Evolutionary conservation across 92 coral and sea anemone species (phyloP), one percentile per base, ranked within the genome.

Genomic region (Muricea muricata): DNA sequence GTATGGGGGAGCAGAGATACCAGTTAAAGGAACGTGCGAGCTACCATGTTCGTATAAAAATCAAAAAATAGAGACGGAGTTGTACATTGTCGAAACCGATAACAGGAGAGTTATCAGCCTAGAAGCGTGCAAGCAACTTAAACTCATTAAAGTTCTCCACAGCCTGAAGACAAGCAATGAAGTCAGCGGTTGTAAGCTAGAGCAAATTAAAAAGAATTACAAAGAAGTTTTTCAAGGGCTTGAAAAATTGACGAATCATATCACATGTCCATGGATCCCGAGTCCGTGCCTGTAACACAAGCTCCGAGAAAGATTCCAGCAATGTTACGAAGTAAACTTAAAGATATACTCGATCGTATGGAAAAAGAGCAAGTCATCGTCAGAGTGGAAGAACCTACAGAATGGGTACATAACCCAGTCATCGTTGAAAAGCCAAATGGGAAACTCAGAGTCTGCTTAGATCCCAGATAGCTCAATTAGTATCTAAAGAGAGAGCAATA

Each of bases 391-490:
- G n/a, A n/a, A n/a, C n/a, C n/a, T n/a, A n/a, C n/a, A n/a, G n/a
- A n/a, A n/a, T n/a, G n/a, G n/a, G n/a, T n/a, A n/a, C n/a, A n/a
- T n/a, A n/a, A n/a, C n/a, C n/a, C n/a, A n/a, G n/a, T n/a, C n/a
- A n/a, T n/a, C n/a, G n/a, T n/a, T n/a, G n/a, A n/a, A n/a, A n/a
- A n/a, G n/a, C n/a, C n/a, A n/a, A n/a, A n/a, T n/a, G n/a, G n/a
- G n/a, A n/a, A n/a, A n/a, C n/a, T n/a, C n/a, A n/a, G n/a, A 57
- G 58, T 76, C 5, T 76, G 82, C 42, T 28, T 76, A 13, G 82
- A 76, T 24, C 45, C 68, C 0, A 52, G 39, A 18, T 67, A 76
- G 47, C 47, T 76, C 11, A 76, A 76, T 21, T 29, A 76, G 15
- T 57, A n/a, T n/a, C n/a, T n/a, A n/a, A n/a, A n/a, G n/a, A n/a